Conservation (phyloP, 2,797 vertebrate genomes). For the Syngnathus rostellatus region DNA sequence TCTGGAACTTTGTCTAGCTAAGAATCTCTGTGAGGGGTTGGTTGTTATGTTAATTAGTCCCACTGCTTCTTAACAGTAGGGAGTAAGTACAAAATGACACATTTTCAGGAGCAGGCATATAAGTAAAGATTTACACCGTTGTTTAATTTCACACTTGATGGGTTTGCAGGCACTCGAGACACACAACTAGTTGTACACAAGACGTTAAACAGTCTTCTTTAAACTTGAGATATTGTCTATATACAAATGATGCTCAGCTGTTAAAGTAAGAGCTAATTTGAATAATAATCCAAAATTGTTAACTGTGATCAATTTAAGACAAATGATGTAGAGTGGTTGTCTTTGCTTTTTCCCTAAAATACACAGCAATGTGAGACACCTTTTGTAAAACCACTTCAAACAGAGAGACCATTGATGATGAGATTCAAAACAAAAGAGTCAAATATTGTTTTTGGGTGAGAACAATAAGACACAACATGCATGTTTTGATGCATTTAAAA, state of each 20-base stretch:
- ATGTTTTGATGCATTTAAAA: background rate
- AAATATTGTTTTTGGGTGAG: slow-evolving; percentile 8
- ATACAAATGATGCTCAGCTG: background rate
- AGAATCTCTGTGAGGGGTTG: background rate
- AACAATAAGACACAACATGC: slow-evolving; percentile 8
- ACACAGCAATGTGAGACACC: slow-evolving; percentile 25
- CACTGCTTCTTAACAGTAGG: background rate
- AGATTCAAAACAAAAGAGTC: slow-evolving; percentile 17
- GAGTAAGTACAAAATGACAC: background rate
- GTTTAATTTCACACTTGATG: slow-evolving; percentile 1
- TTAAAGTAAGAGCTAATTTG: background rate
- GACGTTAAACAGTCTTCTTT: background rate
- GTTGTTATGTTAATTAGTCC: background rate
- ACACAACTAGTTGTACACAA: background rate
- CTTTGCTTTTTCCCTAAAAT: slow-evolving; percentile 1
- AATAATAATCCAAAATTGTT: background rate
- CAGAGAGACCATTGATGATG: slow-evolving; percentile 25
- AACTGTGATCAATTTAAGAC: background rate
- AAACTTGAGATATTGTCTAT: background rate
- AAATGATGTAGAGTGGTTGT: background rate
- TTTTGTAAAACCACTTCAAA: slow-evolving; percentile 31
- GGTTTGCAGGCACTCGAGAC: background rate
- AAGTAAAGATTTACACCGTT: background rate
- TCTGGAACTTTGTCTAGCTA: background rate
- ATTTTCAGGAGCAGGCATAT: background rate